These are phyloP conservation scores for Heliconius congener DNA, from an alignment of 1,140 invertebrate species.

Conservation along the genomic window DNA sequence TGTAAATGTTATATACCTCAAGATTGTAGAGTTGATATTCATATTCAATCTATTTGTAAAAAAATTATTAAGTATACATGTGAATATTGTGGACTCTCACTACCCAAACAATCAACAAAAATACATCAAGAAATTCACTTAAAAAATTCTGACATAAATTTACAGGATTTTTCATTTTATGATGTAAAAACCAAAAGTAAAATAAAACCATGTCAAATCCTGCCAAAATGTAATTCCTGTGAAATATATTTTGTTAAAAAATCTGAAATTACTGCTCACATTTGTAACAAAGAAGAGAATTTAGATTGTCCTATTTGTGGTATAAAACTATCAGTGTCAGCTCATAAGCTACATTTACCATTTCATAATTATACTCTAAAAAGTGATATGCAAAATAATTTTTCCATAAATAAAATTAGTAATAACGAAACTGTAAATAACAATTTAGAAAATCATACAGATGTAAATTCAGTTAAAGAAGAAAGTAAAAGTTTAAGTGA, in stretches of 20 bases:
- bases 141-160: slow-evolving; percentile 42
- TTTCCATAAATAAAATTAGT: background rate
- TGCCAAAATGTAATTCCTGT: slow-evolving; percentile 56
- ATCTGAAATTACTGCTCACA: slow-evolving; percentile 43
- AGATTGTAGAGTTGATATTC: slow-evolving; percentile 34
- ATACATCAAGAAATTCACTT: slow-evolving; percentile 49
- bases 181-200: slow-evolving; percentile 45
- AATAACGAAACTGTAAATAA: background rate
- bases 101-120: slow-evolving; percentile 42
- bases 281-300: slow-evolving; percentile 44
- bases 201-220: slow-evolving; percentile 55
- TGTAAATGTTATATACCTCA: slow-evolving; percentile 56
- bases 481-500: background rate
- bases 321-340: slow-evolving; percentile 47
- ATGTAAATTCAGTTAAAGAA: background rate
- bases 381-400: background rate
- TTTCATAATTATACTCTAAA: slow-evolving; percentile 53
- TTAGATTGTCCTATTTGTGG: slow-evolving; percentile 51
- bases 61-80: slow-evolving; percentile 46
- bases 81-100: slow-evolving; percentile 57
- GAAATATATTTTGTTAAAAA: slow-evolving; percentile 51
- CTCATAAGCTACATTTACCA: slow-evolving; percentile 55
- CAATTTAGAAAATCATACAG: background rate
- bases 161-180: slow-evolving; percentile 59
- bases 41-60: slow-evolving; percentile 46